Base-by-base conservation (phyloP, 2,113 vertebrate genomes). In the Cynopterus brachyotis region DNA sequence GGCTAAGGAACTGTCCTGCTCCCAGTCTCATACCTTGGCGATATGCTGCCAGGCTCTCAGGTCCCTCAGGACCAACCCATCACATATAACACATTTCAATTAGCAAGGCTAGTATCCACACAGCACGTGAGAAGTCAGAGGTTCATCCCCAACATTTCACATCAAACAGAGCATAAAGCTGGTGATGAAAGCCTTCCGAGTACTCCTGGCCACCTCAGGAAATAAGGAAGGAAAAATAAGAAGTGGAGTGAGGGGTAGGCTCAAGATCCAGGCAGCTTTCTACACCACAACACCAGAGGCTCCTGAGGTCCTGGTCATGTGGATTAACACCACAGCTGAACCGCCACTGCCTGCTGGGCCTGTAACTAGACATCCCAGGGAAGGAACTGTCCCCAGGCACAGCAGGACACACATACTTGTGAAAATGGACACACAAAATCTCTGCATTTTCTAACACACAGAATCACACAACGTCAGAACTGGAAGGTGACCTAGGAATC, bases 141-240 rank as follows among this genome's bases (percentile, higher is more conserved):
- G 30, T 82, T 64, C 2, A 1, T 55, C 22, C 20, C 12, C 66
- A 59, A 53, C 37, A 32, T 4, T 12, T 11, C 82, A 47, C 13
- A 62, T 22, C 57, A 66, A 59, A 75, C 57, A 12, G 35, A 59
- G 73, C 60, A 50, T 73, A 83, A 35, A 40, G 83, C 81, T 53
- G 40, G 15, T 11, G 2, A 30, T 4, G 6, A 87, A 22, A 62
- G 30, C 28, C 57, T 69, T 17, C 0, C 0, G 0, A 50, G 53
- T 28, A 9, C 42, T 82, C 60, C 57, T 26, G 50, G 45, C 59
- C 45, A 32, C 62, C 45, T 76, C 60, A 30, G 47, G 82, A 55
- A 66, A 81, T 15, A 19, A 67, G 28, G 66, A 59, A 50, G 32
- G 32, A 47, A 53, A 67, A 73, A 45, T 4, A 8, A 45, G 40